These are phyloP conservation scores for Synergus umbraculus DNA, from an alignment of 2,888 invertebrate species.

Conservation along the genomic window DNA sequence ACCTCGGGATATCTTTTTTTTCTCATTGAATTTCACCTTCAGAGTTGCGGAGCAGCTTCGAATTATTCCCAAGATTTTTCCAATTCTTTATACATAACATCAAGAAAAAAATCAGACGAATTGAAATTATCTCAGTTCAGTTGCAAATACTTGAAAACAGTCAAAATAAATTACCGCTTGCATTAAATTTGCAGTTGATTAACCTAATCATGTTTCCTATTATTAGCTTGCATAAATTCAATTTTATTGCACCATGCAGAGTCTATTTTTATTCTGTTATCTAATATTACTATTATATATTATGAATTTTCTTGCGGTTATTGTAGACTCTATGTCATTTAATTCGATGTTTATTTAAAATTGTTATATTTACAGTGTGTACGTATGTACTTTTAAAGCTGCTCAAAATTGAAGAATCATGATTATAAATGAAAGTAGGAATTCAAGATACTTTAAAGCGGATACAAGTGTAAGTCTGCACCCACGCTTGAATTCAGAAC, in stretches of 20 bases:
- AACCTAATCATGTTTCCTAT: background rate
- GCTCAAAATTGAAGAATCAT: background rate
- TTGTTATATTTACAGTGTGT: background rate
- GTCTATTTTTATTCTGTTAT: background rate
- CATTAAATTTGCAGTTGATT: background rate
- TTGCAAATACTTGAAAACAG: background rate
- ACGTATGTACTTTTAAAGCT: background rate
- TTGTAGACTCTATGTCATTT: background rate
- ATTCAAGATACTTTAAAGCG: background rate
- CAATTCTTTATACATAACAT: background rate
- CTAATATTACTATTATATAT: background rate
- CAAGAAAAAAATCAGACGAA: background rate
- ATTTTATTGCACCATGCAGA: background rate
- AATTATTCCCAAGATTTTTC: background rate
- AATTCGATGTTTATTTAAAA: background rate
- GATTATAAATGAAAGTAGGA: background rate
- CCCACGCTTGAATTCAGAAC: constrained; percentile 11
- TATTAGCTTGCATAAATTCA: background rate
- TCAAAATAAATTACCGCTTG: background rate
- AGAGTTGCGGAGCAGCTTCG: background rate
- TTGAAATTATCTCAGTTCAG: too few relatives aligned
- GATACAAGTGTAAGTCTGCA: background rate
- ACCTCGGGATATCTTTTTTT: background rate
- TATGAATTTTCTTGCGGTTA: background rate
- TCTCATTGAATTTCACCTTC: background rate